Evolutionary conservation across 2,113 vertebrate genomes (phyloP).

Genomic region (Emberiza fucata): DNA sequence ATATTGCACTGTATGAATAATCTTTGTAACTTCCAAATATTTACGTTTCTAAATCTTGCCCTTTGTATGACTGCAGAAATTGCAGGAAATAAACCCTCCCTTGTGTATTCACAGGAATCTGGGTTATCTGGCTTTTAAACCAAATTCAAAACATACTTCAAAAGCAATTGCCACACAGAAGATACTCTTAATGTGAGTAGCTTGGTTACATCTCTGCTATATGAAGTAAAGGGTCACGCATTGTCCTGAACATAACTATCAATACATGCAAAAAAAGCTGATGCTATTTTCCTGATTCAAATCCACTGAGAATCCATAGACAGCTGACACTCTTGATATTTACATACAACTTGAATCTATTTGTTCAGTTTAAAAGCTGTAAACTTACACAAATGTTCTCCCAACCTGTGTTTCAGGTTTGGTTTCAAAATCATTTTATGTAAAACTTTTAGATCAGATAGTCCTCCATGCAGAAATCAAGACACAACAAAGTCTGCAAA

Average conservation of each 20-base stretch:
- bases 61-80: conserved; percentile 34
- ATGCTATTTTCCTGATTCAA: background rate
- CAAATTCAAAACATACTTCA: conserved; percentile 18
- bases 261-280: background rate
- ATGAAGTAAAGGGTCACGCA: background rate
- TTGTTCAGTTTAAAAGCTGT: background rate
- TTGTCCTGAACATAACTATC: background rate
- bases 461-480: background rate
- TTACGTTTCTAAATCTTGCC: conserved; percentile 18
- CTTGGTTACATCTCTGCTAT: background rate
- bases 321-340: background rate
- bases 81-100: conserved; percentile 6
- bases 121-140: background rate
- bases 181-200: background rate
- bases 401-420: background rate
- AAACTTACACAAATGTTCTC: background rate
- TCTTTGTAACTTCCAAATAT: conserved; percentile 13
- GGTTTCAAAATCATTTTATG: background rate
- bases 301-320: background rate
- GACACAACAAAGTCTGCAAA: background rate
- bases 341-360: background rate
- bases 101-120: conserved; percentile 5
- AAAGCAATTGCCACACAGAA: background rate
- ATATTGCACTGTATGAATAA: conserved; percentile 19
- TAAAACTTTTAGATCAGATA: background rate